Evolutionary conservation across 2,888 invertebrate species (phyloP), one percentile per base, ranked within the genome.

Genomic region (Drosophila maculinotata): DNA sequence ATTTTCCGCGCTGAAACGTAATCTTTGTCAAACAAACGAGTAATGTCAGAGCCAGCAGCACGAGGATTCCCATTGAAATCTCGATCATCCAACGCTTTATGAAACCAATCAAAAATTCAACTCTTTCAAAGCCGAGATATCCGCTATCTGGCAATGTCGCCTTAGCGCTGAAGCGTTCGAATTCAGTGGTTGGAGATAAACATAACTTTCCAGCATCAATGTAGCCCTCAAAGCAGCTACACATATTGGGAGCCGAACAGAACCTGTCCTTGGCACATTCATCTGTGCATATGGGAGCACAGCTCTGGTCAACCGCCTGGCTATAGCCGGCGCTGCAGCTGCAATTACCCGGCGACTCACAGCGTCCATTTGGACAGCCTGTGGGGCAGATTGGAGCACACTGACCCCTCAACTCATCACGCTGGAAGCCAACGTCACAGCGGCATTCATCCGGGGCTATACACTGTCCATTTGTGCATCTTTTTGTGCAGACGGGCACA

Each of bases 311-410:
- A 10, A 8, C 36, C 7, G 1, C 2, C 28, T 33, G 12, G 0
- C 0, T 17, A 17, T 42, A 60, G 17, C 62, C 63, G 0, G 14
- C 7, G n/a, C 14, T 42, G 47, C 48, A 65, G 5, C 0, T 31
- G 2, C 64, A 60, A 1, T 36, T n/a, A 1, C 6, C 31, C 4
- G 64, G 62, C 7, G 42, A 17, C 5, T 10, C 17, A 3, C 54
- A 65, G 33, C 6, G 23, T 14, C 63, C 63, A 14, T 54, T 54
- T 12, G 3, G 3, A 28, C 68, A 68, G 12, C 14, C 48, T 4
- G n/a, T 15, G 14, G 2, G 8, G 3, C 67, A 68, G n/a, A 39
- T 0, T 0, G 26, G 59, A 0, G 1, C 12, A 48, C 66, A 67
- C 5, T 5, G 10, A 5, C 17, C 14, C 12, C 1, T 17, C 9